Evolutionary conservation across 2,797 vertebrate species (phyloP).

Genomic region (Streptopelia turtur): DNA sequence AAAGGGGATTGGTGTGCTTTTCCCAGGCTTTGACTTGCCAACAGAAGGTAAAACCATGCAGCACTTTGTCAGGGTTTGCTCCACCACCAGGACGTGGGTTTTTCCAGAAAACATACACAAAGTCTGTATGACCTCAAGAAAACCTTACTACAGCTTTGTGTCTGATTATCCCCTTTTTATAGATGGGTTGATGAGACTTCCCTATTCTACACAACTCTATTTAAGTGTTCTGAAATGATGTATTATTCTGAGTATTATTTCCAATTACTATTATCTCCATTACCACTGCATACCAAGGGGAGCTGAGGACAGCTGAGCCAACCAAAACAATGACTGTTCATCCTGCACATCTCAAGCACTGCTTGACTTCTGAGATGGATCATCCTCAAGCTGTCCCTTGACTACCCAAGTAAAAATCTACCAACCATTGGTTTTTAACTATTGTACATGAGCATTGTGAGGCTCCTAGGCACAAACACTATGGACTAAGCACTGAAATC

Average conservation of each 20-base stretch:
- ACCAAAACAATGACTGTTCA: neutral
- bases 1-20: neutral
- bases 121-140: neutral
- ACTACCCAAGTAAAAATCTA: neutral
- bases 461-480: neutral
- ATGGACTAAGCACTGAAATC: neutral
- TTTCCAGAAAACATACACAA: neutral
- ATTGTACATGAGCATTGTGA: neutral
- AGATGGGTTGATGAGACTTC: neutral
- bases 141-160: neutral
- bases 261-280: neutral
- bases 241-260: neutral
- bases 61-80: neutral
- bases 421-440: neutral
- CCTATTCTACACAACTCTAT: neutral
- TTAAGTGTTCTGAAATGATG: neutral
- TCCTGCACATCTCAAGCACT: neutral
- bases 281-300: neutral
- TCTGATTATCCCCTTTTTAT: neutral
- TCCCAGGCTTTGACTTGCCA: neutral
- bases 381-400: neutral
- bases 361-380: neutral
- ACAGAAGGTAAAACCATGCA: neutral
- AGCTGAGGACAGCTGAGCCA: neutral
- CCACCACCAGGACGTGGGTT: neutral